Evolutionary conservation across 2,797 vertebrate genomes (phyloP), one percentile per base, ranked within the genome.

Genomic region (Lophius americanus): DNA sequence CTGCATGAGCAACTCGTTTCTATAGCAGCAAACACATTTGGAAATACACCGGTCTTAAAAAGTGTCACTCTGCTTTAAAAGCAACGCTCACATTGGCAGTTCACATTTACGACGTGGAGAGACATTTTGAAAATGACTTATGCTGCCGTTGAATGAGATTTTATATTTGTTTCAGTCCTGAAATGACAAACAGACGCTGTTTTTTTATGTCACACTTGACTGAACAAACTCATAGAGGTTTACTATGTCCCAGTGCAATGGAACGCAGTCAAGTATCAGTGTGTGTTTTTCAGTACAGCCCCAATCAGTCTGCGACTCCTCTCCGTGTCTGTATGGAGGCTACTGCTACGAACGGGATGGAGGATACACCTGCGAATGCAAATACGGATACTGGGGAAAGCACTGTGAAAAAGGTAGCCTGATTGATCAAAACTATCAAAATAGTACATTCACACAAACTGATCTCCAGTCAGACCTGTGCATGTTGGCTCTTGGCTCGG

Each of bases 251-350:
- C 77, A 65, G 50, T 71, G 63, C 78, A 81, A 70, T 88, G 84
- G 92, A 90, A 89, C 89, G 87, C 89, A 89, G 91, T 94, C 91
- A 93, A 91, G 92, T 91, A 75, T 89, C 77, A 88, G 82, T 87
- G 76, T 93, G 90, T 94, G 88, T 93, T 91, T 94, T 94, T 81
- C 93, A 99, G 98, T 96, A 42, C 92, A 96, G 92, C 95, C 96
- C 0, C 93, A 77, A 87, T 97, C 97, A 9, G 96, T 95, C 83
- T 99, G 98, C 0, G 97, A 99, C 92, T 99, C 98, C 0, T 95
- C 96, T 69, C 98, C 98, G 76, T 99, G 98, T 92, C 89, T 97
- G 87, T 98, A 98, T 0, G 97, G 96, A 41, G 98, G 97, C 0
- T 96, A 95, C 84, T 99, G 97, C 53, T 95, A 95, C 0, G 95